phyloP scores from a whole-genome alignment of 2,113 vertebrate genomes.

The Hemiscyllium ocellatum region DNA sequence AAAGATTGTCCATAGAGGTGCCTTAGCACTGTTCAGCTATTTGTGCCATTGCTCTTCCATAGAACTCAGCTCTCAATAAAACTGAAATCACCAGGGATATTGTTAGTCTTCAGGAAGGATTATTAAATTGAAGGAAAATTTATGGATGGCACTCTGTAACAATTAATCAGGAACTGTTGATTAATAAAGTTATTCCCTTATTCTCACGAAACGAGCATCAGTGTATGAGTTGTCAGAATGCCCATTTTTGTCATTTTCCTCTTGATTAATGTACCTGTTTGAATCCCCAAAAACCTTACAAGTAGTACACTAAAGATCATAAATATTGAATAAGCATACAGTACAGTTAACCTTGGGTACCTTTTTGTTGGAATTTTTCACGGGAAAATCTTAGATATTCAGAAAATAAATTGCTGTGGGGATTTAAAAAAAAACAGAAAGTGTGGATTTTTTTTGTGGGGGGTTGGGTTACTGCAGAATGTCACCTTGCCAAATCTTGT shows the following conservation, averaged over 20 bases:
- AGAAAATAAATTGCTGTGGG: conserved; percentile 63
- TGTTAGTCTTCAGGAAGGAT: conserved; percentile 75
- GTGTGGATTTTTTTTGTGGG: conserved; percentile 56
- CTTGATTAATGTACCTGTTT: conserved; percentile 87
- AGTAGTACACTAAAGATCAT: conserved; percentile 66
- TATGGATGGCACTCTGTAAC: conserved; percentile 80
- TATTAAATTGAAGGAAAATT: conserved; percentile 85
- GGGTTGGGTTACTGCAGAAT: conserved; percentile 52
- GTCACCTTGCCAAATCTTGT: conserved; percentile 78
- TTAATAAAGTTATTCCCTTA: conserved; percentile 75
- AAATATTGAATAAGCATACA: conserved; percentile 70
- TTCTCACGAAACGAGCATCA: conserved; percentile 54
- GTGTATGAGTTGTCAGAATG: conserved; percentile 64
- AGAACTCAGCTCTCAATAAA: conserved; percentile 69
- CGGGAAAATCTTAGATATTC: conserved; percentile 55
- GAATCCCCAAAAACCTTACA: conserved; percentile 61
- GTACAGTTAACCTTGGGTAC: conserved; percentile 67
- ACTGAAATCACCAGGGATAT: conserved; percentile 72
- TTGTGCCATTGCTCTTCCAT: conserved; percentile 65
- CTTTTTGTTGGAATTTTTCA: conserved; percentile 57
- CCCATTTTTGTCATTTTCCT: conserved; percentile 77
- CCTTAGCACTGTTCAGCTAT: conserved; percentile 69
- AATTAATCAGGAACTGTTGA: conserved; percentile 83
- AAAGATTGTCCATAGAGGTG: conserved; percentile 74
- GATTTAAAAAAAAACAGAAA: conserved; percentile 55